A percentile compares a stretch with the other conserved stretches of the same genome.
These are phyloP conservation scores for Ditylenchus dipsaci DNA, from an alignment of 1,140 invertebrate species.

Conservation along the genomic window DNA sequence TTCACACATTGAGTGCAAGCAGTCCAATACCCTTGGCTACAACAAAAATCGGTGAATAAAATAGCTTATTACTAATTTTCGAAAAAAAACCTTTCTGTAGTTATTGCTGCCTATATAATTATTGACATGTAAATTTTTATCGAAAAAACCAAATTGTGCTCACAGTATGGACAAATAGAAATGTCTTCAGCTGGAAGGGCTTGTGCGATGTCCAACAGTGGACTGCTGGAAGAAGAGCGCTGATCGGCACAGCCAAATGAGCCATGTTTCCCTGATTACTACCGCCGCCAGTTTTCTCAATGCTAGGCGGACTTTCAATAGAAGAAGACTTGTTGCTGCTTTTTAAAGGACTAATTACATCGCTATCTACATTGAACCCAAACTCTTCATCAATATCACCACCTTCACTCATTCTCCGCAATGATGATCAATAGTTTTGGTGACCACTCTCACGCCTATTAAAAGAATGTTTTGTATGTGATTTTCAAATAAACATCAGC, in stretches of 20 bases:
- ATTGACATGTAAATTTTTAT: too few relatives aligned
- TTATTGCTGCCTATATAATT: neutral
- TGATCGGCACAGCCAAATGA: neutral
- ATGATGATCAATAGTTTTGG: neutral
- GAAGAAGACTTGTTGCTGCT: constrained; percentile 1
- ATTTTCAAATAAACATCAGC: too few relatives aligned
- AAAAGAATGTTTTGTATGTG: neutral
- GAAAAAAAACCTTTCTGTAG: neutral
- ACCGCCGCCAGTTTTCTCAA: neutral
- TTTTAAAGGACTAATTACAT: constrained; percentile 7
- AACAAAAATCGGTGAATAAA: constrained; percentile 6
- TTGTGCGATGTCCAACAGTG: constrained; percentile 21
- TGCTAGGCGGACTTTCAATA: constrained; percentile 14
- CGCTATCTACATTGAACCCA: neutral
- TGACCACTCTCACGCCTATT: neutral
- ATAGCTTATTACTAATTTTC: neutral
- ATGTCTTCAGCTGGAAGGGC: constrained; percentile 23
- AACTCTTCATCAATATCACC: constrained; percentile 3
- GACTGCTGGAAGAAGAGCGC: constrained; percentile 23
- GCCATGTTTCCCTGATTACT: neutral
- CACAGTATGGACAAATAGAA: constrained; percentile 47
- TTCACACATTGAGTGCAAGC: constrained; percentile 54
- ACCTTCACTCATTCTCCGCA: constrained; percentile 3
- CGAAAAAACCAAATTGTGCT: too few relatives aligned
- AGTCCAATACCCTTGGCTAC: constrained; percentile 50